Evolutionary conservation across 2,113 vertebrate genomes (phyloP), one percentile per base, ranked within the genome.

Genomic region (Petromus typicus): DNA sequence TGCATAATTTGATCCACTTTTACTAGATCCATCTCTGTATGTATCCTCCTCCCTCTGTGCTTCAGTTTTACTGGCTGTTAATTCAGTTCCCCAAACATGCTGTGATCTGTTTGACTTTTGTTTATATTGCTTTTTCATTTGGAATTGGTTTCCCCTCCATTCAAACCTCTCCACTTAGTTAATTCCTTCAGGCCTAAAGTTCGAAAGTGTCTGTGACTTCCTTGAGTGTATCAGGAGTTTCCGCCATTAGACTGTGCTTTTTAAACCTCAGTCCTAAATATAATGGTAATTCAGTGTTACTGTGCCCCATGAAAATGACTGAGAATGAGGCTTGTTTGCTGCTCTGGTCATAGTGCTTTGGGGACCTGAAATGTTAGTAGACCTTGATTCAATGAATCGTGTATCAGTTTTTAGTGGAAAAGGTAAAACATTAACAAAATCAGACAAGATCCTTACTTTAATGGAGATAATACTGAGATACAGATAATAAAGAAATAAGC

Each of bases 201-300:
- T 95, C 82, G 78, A 23, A 93, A 94, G 61, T 85, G 45, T 79
- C 83, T 95, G 56, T 81, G 43, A 54, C 17, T 94, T 82, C 73
- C 32, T 91, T 83, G 69, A 89, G 86, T 63, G 37, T 37, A 51
- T 51, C 48, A 94, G 54, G 88, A 82, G 51, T 86, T 95, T 89
- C 40, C 83, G 83, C 30, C 11, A 32, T 79, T 51, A 64, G 71
- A 63, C 57, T 59, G 7, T 91, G 54, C 83, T 76, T 91, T 82
- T 43, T 75, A 75, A 75, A 30, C 20, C 23, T 89, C 27, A 34
- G 16, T 40, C 67, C 48, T 89, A 80, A 32, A 63, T 63, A 45
- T 13, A n/a, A 0, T 59, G 64, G 89, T 79, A 67, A 61, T 82
- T 86, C 57, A 43, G 12, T 89, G 73, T 48, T 69, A 40, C 0